Evolutionary conservation across 2,113 vertebrate genomes (phyloP).

Genomic region (Zeus faber): DNA sequence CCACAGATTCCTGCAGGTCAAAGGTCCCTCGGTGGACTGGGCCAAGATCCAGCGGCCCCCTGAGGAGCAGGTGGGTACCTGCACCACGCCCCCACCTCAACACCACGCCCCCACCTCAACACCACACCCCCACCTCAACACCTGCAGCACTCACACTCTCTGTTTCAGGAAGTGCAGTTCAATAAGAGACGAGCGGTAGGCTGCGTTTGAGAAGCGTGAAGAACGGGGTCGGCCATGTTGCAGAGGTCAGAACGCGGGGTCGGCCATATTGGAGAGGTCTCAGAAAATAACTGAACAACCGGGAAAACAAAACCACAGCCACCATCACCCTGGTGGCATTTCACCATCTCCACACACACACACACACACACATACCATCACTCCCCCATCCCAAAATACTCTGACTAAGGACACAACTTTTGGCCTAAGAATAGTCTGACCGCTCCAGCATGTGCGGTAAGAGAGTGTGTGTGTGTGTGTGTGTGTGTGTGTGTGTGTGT

Average conservation of each 20-base stretch:
- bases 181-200: no score
- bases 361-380: constrained; percentile 5
- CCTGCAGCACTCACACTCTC: background rate
- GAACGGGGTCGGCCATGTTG: no score
- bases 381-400: constrained; percentile 39
- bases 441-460: constrained; percentile 43
- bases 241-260: no score
- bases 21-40: constrained; percentile 95
- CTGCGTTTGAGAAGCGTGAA: no score
- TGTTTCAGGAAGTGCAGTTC: no score
- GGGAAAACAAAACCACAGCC: no score
- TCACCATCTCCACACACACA: background rate
- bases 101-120: background rate
- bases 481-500: background rate
- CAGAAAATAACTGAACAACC: no score
- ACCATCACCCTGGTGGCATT: no score
- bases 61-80: constrained; percentile 87
- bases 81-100: background rate
- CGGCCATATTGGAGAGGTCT: no score
- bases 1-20: constrained; percentile 95
- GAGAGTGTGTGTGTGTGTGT: background rate
- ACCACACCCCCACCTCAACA: background rate
- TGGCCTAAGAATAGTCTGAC: constrained; percentile 64
- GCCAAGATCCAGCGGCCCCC: constrained; percentile 94
- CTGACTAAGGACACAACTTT: constrained; percentile 43